Base-by-base conservation (phyloP, 2,888 invertebrate species). In the Lymantria dispar region DNA sequence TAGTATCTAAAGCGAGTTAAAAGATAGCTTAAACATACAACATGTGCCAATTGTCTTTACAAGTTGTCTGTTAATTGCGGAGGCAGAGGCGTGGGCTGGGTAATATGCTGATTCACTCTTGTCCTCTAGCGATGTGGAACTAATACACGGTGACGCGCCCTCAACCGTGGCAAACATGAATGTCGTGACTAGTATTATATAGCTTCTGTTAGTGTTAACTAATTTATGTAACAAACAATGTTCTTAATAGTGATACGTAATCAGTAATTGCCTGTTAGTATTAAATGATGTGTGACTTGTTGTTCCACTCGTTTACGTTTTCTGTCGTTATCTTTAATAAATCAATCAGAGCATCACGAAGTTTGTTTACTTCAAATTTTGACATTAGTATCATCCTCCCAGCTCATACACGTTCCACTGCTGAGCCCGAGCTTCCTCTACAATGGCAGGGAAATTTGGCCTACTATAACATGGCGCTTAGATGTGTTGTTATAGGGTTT, bases 61-160 rank as follows among this genome's bases (percentile, higher is more conserved):
- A 58, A 45, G 53, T 59, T 60, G 60, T 55, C 50, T 50, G 49
- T 46, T 65, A 65, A 65, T 62, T 62, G 62, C 58, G 57, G 53
- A 52, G 57, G 56, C 46, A 62, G 47, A 62, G 65, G 68, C 58
- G 71, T 69, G 60, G 62, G 68, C 55, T 60, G 67, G 75, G 74
- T 74, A 74, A 68, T 64, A 36, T 43, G 76, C 68, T 82, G 83
- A 83, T 80, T 85, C 85, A 85, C 81, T 84, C 77, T 85, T 82
- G 78, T 82, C 79, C 81, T 81, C 74, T 58, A 70, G 72, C 81
- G 74, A 73, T 73, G 80, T 79, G 74, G 80, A 80, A 79, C 80
- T 76, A 78, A 79, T 74, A 65, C 64, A 65, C 61, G 64, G 64
- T 76, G 76, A 71, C 77, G 75, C 59, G 62, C 63, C 58, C 58